phyloP scores from a whole-genome alignment of 2,797 vertebrate species.

The Scomberomorus guttatus region DNA sequence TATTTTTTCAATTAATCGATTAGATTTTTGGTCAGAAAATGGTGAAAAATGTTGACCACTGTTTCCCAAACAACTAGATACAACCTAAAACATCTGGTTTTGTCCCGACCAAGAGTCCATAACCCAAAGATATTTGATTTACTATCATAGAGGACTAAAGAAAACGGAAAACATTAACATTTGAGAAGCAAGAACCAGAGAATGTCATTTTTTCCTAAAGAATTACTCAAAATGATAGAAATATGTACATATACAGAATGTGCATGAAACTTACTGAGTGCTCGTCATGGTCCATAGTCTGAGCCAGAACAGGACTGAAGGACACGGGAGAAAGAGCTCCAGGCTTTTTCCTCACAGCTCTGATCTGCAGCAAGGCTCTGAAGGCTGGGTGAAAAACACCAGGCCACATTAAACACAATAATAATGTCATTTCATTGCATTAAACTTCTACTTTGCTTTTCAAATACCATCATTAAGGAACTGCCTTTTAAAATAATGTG shows the following conservation, averaged over 20 bases:
- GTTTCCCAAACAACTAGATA: no score
- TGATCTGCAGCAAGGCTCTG: conserved; percentile 97
- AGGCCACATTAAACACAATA: conserved; percentile 15
- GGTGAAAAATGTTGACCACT: no score
- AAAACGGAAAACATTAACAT: no score
- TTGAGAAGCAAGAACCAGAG: no score
- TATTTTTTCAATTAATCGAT: no score
- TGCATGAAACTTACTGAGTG: conserved; percentile 88
- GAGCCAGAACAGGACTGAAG: conserved; percentile 97
- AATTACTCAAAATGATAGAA: not conserved
- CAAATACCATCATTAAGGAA: not conserved
- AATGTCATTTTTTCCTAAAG: not conserved
- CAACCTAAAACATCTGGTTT: no score
- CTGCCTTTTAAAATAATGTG: not conserved
- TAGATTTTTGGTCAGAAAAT: not conserved
- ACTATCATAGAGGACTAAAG: not conserved
- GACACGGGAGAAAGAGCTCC: conserved; percentile 95
- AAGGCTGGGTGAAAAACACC: conserved; percentile 86
- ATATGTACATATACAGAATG: not conserved
- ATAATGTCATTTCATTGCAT: not conserved
- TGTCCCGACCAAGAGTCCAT: not conserved
- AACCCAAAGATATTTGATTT: not conserved
- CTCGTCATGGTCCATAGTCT: conserved; percentile 97
- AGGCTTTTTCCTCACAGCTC: conserved; percentile 97
- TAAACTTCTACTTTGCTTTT: not conserved